Percentiles rank a stretch among this genome's conserved stretches.
These are phyloP conservation scores for Pongo abelii DNA, from an alignment of 2,113 vertebrate genomes.

Conservation along the genomic window DNA sequence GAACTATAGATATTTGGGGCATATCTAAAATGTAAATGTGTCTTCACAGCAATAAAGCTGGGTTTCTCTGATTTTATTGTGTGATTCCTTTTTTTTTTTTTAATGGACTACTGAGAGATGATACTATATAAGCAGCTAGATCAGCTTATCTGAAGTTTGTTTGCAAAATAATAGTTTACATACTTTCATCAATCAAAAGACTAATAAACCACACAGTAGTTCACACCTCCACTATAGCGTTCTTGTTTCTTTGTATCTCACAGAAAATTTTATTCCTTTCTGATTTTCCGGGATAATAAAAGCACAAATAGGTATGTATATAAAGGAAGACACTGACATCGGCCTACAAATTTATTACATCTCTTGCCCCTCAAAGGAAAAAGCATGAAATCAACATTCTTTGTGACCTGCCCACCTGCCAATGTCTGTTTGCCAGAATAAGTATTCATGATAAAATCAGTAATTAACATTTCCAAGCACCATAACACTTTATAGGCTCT, in stretches of 20 bases:
- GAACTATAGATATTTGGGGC: background rate
- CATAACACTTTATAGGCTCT: background rate
- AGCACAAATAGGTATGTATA: background rate
- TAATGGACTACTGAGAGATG: background rate
- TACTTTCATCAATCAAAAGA: background rate
- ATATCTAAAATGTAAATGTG: constrained; percentile 5
- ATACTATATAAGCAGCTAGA: background rate
- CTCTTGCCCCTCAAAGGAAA: background rate
- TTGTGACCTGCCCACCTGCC: background rate
- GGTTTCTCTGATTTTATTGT: background rate
- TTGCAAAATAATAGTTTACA: background rate
- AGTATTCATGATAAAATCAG: constrained; percentile 15
- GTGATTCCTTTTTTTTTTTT: background rate
- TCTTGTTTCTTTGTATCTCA: background rate
- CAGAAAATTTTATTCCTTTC: background rate
- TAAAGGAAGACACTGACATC: background rate
- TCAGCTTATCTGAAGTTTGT: background rate
- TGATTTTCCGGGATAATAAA: background rate
- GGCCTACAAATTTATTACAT: background rate
- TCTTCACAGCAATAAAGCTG: constrained; percentile 38
- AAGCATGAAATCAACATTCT: background rate
- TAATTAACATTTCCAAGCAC: background rate
- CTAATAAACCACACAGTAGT: background rate
- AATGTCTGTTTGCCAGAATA: background rate
- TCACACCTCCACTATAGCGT: background rate